phyloP scores from a whole-genome alignment of 2,888 invertebrate genomes.

The Choreutis nemorana region DNA sequence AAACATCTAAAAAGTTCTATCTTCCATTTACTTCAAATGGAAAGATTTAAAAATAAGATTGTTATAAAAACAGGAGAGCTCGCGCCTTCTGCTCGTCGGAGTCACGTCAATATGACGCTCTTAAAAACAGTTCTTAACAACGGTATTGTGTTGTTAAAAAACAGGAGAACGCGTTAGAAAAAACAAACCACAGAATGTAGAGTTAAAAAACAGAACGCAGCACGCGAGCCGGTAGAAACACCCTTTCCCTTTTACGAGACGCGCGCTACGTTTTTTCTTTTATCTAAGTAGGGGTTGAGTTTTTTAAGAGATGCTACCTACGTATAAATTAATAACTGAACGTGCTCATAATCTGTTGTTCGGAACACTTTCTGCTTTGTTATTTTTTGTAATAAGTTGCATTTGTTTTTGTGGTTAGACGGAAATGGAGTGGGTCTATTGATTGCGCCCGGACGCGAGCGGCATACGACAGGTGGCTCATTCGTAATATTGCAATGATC shows the following conservation, averaged over 20 bases:
- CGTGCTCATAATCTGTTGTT: conserved; percentile 61
- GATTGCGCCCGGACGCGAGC: conserved; percentile 37
- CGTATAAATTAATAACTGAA: conserved; percentile 67
- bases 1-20: conserved; percentile 44
- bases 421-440: conserved; percentile 49
- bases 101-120: conserved; percentile 56
- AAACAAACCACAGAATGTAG: conserved; percentile 61
- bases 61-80: conserved; percentile 40
- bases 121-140: conserved; percentile 56
- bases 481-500: no score
- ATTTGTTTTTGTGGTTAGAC: conserved; percentile 60
- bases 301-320: conserved; percentile 55
- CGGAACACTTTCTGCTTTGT: conserved; percentile 64
- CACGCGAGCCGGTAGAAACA: conserved; percentile 56
- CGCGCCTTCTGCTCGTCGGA: conserved; percentile 41
- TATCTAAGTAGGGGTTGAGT: conserved; percentile 55
- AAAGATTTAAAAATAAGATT: conserved; percentile 55
- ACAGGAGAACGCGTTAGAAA: conserved; percentile 58
- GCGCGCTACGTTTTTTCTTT: conserved; percentile 57
- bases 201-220: conserved; percentile 62
- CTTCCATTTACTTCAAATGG: conserved; percentile 42
- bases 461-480: conserved; percentile 63
- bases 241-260: conserved; percentile 64
- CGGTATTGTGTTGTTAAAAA: conserved; percentile 64
- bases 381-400: conserved; percentile 42